Evolutionary conservation across 2,888 invertebrate genomes (phyloP), one percentile per base, ranked within the genome.

Genomic region (Parasteatoda lunata): DNA sequence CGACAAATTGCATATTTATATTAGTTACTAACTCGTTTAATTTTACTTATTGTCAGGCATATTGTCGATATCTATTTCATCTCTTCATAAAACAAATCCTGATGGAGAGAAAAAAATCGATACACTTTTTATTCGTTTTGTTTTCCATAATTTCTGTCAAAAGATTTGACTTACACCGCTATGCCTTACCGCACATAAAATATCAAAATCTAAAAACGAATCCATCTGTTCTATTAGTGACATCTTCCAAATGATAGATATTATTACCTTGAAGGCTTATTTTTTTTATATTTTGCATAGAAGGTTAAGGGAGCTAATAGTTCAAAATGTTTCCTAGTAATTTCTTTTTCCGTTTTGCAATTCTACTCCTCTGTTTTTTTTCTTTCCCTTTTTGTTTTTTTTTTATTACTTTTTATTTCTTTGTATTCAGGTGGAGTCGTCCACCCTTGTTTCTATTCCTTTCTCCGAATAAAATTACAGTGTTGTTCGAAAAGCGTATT

Each of bases 301-400:
- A 80, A 86, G 85, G 85, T 86, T 86, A 80, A 72, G 77, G 85
- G 85, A 80, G 85, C 85, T 86, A 86, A 86, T 86, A 86, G 85
- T 86, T 86, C 85, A 77, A 30, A 30, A 80, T 86, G 79, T 81
- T 81, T 85, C 75, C 47, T 47, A 84, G 65, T 71, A 68, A 77
- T 73, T 77, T 72, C 52, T 73, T 82, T 68, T 49, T 76, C 51
- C n/a, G 11, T 48, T 82, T 59, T 49, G 51, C 49, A 52, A 51
- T 51, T 66, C 68, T 71, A 66, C 73, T 72, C 54, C 66, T 72
- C 65, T 48, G 47, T 68, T 30, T 15, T 66, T 73, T 73, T 68
- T 73, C 51, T n/a, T 30, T 45, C 64, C 6, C 66, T n/a, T 45
- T 65, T 51, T 15, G n/a, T 65, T 69, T 77, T 30, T 68, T 76